Evolutionary conservation across 2,888 invertebrate genomes (phyloP).

Genomic region (Leucoptera coffeella): DNA sequence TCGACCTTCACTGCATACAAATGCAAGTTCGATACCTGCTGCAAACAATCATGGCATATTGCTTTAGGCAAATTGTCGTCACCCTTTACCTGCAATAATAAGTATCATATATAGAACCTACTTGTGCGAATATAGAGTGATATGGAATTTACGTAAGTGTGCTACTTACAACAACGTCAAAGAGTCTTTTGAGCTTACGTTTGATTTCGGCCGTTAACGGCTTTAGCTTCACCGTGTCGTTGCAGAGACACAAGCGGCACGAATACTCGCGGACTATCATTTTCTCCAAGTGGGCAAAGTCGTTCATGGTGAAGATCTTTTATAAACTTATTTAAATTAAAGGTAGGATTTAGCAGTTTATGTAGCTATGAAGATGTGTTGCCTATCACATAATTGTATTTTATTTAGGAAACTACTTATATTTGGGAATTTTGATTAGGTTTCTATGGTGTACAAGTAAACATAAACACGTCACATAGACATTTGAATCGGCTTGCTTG

Average conservation of each 20-base stretch:
- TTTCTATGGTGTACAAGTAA: too few relatives aligned
- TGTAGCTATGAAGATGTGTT: too few relatives aligned
- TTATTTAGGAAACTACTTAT: too few relatives aligned
- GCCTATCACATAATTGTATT: too few relatives aligned
- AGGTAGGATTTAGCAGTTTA: conserved; percentile 4
- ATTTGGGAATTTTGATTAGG: too few relatives aligned
- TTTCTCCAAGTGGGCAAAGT: conserved; percentile 34
- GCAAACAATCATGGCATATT: conserved; percentile 42
- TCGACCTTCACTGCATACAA: conserved; percentile 37
- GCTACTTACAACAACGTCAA: conserved; percentile 29
- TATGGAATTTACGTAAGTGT: too few relatives aligned
- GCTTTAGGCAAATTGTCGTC: conserved; percentile 41
- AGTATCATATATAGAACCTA: too few relatives aligned
- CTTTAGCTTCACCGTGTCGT: conserved; percentile 37
- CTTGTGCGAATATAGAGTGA: too few relatives aligned
- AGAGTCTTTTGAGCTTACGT: conserved; percentile 33
- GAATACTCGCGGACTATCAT: conserved; percentile 39
- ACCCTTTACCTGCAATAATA: conserved; percentile 22
- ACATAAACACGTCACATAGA: too few relatives aligned
- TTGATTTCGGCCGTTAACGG: conserved; percentile 35
- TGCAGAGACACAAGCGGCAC: conserved; percentile 38
- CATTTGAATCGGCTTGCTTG: too few relatives aligned
- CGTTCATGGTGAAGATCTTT: conserved; percentile 33
- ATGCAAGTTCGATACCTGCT: conserved; percentile 29
- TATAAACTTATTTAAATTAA: conserved; percentile 4